Conservation (phyloP, 2,888 invertebrate species). For the Phyto melanocephala region DNA sequence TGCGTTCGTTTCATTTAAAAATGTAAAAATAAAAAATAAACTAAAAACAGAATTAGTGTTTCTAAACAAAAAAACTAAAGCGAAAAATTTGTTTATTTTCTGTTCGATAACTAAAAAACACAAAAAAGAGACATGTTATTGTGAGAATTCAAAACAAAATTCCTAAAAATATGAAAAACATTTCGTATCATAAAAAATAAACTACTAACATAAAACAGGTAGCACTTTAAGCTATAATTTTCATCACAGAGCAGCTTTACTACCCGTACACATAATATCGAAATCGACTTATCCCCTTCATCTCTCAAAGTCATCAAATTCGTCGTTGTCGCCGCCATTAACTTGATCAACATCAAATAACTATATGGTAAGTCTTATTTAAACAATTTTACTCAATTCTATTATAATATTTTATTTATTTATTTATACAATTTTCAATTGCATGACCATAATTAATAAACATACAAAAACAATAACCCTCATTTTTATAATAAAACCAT, state of each 20-base stretch:
- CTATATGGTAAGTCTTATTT: conserved; percentile 55
- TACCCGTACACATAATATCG: not conserved
- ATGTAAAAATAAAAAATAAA: not conserved
- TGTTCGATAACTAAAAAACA: conserved; percentile 36
- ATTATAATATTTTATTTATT: not conserved
- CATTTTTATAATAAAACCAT: not conserved
- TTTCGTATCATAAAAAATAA: not conserved
- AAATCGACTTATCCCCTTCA: conserved; percentile 16
- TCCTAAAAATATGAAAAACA: not conserved
- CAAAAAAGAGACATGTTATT: not conserved
- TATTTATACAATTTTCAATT: not conserved
- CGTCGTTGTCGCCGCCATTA: conserved; percentile 14
- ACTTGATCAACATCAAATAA: conserved; percentile 50
- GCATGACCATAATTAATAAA: conserved; percentile 2
- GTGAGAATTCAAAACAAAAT: too few species aligned
- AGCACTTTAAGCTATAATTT: not conserved
- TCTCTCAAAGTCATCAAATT: conserved; percentile 20
- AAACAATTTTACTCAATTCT: not conserved
- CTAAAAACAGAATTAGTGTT: not conserved
- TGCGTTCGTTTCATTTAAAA: conserved; percentile 19
- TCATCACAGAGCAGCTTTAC: not conserved
- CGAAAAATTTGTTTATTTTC: conserved; percentile 26
- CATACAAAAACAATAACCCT: not conserved
- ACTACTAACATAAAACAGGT: too few species aligned
- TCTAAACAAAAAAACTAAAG: not conserved